Percentiles rank a stretch among this genome's conserved stretches.
These are phyloP conservation scores for Sclerodermus sp. DNA, from an alignment of 2,888 invertebrate genomes.

Conservation along the genomic window DNA sequence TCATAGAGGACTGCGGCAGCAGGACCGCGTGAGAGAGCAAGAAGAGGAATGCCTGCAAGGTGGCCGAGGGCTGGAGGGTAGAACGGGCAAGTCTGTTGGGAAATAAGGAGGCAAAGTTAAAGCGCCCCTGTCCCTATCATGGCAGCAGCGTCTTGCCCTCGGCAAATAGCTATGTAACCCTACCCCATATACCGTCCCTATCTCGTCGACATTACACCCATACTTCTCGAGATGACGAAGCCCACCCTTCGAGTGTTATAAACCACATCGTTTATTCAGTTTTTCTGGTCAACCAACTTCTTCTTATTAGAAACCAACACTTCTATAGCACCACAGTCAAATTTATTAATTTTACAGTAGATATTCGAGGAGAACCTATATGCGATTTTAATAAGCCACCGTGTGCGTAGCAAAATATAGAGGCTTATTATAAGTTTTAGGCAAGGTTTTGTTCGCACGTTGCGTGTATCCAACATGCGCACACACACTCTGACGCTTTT, in stretches of 20 bases:
- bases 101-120: conserved; percentile 56
- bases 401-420: background rate
- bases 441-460: conserved; percentile 31
- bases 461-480: no score
- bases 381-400: conserved; percentile 1
- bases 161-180: conserved; percentile 51
- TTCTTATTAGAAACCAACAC: no score
- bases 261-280: conserved; percentile 27
- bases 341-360: no score
- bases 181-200: conserved; percentile 35
- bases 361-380: background rate
- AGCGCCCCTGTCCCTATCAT: conserved; percentile 28
- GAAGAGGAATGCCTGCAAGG: conserved; percentile 34
- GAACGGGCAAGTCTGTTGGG: conserved; percentile 50
- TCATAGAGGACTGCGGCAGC: conserved; percentile 34
- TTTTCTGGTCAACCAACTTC: no score
- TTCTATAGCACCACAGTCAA: no score
- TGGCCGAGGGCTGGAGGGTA: conserved; percentile 28
- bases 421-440: conserved; percentile 28
- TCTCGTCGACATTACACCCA: conserved; percentile 23
- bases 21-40: conserved; percentile 22
- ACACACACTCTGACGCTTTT: conserved; percentile 23
- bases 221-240: conserved; percentile 29
- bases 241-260: conserved; percentile 23
- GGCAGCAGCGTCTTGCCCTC: conserved; percentile 37